Base-by-base conservation (phyloP, 2,113 vertebrate genomes). In the Hyperopisus bebe region DNA sequence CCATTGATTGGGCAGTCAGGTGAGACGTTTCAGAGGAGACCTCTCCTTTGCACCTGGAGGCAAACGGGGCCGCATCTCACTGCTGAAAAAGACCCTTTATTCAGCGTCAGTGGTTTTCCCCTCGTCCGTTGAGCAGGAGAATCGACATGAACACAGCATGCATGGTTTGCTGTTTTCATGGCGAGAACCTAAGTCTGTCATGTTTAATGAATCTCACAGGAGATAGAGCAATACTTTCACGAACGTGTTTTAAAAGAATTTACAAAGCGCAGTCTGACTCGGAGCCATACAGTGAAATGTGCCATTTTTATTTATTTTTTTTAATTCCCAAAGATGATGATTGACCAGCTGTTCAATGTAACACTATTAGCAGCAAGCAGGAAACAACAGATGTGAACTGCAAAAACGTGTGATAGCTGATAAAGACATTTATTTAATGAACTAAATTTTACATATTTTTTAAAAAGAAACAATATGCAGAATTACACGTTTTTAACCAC, bases 331-430 rank as follows among this genome's bases (percentile, higher is more conserved):
- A 89, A 83, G n/a, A 84, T 89, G 74, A 84, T 84, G 31, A 89
- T 89, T 84, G 24, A 82, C 74, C 88, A 89, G 88, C 88, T 89
- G 88, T 89, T 89, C 50, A 58, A 58, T 31, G 21, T 44, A 89
- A 44, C 31, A 53, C 50, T 35, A 89, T 84, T 58, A 44, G 35
- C 48, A 35, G 24, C 21, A 15, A 39, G 35, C 80, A n/a, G 13
- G 80, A 84, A 51, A 77, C 44, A 89, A 62, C 77, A 89, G 77
- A 89, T 89, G 89, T 89, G 77, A 27, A 84, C 15, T 62, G 80
- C 80, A 62, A 42, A 70, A 74, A 74, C 11, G 13, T 53, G 62
- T 80, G 85, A 87, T 53, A 15, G 15, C 15, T 80, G 66, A 82
- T 46, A 31, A 46, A 62, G 35, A 53, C 17, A 84, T 84, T 84